Percentiles rank a stretch among this genome's conserved stretches.
Conservation (phyloP, 2,888 invertebrate genomes). For the Neelides folsomi region DNA sequence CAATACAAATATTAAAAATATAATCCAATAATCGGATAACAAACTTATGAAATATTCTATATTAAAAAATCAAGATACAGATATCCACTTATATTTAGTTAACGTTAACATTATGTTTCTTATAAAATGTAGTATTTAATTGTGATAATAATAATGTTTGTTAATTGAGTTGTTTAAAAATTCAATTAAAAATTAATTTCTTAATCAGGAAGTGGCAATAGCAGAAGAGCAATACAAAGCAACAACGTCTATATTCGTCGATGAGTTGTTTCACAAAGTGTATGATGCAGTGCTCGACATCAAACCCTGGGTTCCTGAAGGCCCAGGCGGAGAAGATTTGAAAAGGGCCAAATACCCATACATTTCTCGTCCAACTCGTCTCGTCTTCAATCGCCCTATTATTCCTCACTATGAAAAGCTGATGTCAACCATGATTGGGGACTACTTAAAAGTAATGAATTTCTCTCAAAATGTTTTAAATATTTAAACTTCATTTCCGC, state of each 20-base stretch:
- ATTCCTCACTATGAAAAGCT: slow-evolving; percentile 16
- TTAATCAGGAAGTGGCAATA: slow-evolving; percentile 4
- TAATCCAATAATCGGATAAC: no score
- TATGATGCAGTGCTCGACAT: slow-evolving; percentile 6
- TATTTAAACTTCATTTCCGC: background rate
- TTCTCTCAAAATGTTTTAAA: background rate
- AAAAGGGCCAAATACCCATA: slow-evolving; percentile 2
- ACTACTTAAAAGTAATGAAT: slow-evolving; percentile 19
- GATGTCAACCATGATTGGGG: slow-evolving; percentile 25
- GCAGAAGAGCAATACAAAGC: slow-evolving; percentile 2
- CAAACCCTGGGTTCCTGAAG: background rate
- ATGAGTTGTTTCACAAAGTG: slow-evolving; percentile 11
- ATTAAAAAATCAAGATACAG: no score
- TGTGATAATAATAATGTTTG: no score
- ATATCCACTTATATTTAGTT: no score
- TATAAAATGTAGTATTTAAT: no score
- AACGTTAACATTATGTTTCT: no score
- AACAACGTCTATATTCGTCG: slow-evolving; percentile 7
- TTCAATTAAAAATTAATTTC: background rate
- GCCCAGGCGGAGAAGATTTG: background rate
- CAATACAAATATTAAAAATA: no score
- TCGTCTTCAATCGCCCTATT: slow-evolving; percentile 29
- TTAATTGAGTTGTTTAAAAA: no score
- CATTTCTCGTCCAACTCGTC: slow-evolving; percentile 19
- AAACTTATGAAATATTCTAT: no score